Evolutionary conservation across 2,888 invertebrate genomes (phyloP).

Genomic region (Drosophila imparisetae): DNA sequence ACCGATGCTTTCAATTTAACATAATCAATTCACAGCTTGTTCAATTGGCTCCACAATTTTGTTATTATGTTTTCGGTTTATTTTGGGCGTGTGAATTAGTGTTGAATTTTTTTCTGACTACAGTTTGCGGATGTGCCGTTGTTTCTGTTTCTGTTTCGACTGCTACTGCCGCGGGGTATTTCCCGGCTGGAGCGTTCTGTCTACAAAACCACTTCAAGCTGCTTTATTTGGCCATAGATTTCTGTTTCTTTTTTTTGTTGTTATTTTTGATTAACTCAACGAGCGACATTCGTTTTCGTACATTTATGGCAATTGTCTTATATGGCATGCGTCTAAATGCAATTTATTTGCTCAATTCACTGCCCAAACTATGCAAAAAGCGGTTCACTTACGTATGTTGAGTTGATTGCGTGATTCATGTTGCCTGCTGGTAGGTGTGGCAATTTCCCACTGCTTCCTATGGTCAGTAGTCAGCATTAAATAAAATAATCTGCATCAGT

Average conservation of each 20-base stretch:
- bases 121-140: slow-evolving; percentile 67
- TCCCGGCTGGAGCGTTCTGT: slow-evolving; percentile 56
- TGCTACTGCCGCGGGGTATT: slow-evolving; percentile 60
- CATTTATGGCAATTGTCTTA: slow-evolving; percentile 69
- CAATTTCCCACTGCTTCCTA: slow-evolving; percentile 29
- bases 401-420: slow-evolving; percentile 53
- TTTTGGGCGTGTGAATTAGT: slow-evolving; percentile 77
- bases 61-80: slow-evolving; percentile 27
- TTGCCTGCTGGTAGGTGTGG: slow-evolving; percentile 41
- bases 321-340: slow-evolving; percentile 57
- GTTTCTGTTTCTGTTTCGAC: slow-evolving; percentile 26
- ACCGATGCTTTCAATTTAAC: slow-evolving; percentile 50
- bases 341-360: slow-evolving; percentile 60
- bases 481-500: slow-evolving; percentile 19
- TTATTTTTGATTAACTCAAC: slow-evolving; percentile 65
- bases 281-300: slow-evolving; percentile 68
- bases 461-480: background rate
- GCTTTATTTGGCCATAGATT: slow-evolving; percentile 71
- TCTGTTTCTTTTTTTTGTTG: slow-evolving; percentile 8
- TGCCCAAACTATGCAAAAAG: slow-evolving; percentile 36
- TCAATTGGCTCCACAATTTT: slow-evolving; percentile 60
- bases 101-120: slow-evolving; percentile 44
- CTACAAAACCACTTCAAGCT: slow-evolving; percentile 50
- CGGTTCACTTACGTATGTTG: slow-evolving; percentile 20
- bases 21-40: slow-evolving; percentile 63